A percentile compares a stretch with the other conserved stretches of the same genome.
Conservation (phyloP, 2,113 vertebrate species). For the Trogon melanurus region DNA sequence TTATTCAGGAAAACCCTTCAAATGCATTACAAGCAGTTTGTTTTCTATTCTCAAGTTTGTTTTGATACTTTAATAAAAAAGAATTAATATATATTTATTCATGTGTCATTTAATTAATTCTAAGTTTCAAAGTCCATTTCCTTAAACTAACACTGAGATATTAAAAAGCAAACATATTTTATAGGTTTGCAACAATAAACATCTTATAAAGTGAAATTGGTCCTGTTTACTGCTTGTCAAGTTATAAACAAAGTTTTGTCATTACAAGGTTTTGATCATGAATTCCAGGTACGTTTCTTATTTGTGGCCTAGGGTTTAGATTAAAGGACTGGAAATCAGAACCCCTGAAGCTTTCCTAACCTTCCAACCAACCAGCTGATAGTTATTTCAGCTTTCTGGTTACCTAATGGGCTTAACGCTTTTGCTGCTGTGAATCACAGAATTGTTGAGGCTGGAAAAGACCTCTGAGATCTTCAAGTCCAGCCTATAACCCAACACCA, state of each 20-base stretch:
- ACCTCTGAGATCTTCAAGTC: too few relatives aligned
- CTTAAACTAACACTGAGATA: not conserved
- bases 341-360: not conserved
- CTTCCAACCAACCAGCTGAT: not conserved
- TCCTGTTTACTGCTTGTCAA: not conserved
- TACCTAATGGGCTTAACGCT: not conserved
- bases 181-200: not conserved
- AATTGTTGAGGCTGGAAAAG: too few relatives aligned
- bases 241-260: not conserved
- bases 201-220: not conserved
- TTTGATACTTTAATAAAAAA: slow-evolving; percentile 80
- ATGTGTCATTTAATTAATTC: slow-evolving; percentile 45
- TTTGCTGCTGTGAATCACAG: not conserved
- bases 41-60: slow-evolving; percentile 73
- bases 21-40: slow-evolving; percentile 62
- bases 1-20: slow-evolving; percentile 38
- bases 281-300: not conserved
- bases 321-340: not conserved
- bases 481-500: too few relatives aligned
- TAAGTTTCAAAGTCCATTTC: not conserved
- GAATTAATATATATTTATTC: slow-evolving; percentile 63
- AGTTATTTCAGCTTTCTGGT: not conserved
- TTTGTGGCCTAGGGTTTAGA: not conserved
- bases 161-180: not conserved
- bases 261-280: not conserved